phyloP scores from a whole-genome alignment of 2,113 vertebrate genomes.

The Dolichallabes microphthalmus region DNA sequence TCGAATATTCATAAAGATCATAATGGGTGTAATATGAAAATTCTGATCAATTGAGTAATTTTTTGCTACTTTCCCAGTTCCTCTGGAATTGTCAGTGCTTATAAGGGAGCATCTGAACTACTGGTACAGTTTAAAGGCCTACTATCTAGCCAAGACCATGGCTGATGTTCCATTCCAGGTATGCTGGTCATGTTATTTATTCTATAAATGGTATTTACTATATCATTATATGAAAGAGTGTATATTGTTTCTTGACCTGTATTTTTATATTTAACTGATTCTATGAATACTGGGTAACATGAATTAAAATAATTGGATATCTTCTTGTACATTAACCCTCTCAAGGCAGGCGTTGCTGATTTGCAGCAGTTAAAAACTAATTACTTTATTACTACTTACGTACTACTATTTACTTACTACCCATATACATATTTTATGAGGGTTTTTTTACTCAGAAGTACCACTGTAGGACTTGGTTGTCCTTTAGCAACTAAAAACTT shows the following conservation, averaged over 20 bases:
- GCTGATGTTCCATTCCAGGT: constrained; percentile 98
- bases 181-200: constrained; percentile 31
- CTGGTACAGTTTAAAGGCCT: constrained; percentile 98
- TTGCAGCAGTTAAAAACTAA: too few species aligned
- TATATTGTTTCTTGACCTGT: neutral
- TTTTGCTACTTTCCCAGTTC: constrained; percentile 73
- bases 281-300: neutral
- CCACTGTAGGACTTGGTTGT: too few species aligned
- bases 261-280: neutral
- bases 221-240: neutral
- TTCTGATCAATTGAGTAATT: neutral
- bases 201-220: neutral
- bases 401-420: too few species aligned
- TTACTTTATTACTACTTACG: too few species aligned
- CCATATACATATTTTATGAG: too few species aligned
- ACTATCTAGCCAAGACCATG: constrained; percentile 96
- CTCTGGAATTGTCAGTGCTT: constrained; percentile 95
- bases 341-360: too few species aligned
- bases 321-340: neutral
- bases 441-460: too few species aligned
- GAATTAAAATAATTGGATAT: neutral
- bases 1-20: neutral
- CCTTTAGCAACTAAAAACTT: too few species aligned
- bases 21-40: neutral
- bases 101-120: constrained; percentile 94